Base-by-base conservation (phyloP, 2,888 invertebrate species). In the Cerceris rybyensis region DNA sequence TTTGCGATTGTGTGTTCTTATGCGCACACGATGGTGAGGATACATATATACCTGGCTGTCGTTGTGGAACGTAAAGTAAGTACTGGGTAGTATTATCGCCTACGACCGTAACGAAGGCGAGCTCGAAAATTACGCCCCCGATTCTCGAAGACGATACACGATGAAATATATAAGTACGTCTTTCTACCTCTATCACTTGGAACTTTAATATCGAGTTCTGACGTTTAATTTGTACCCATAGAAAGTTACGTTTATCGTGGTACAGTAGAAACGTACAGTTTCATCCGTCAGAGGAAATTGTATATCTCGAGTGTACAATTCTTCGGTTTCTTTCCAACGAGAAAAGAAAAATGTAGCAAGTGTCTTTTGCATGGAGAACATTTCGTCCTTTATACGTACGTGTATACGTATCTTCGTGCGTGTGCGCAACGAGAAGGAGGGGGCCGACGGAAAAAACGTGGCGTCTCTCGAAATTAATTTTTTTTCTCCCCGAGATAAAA, bases 401-500 rank as follows among this genome's bases (percentile, higher is more conserved):
- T 61, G 50, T 17, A 28, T 63, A 28, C 42, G 13, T 11, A 39
- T 6, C 41, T 8, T 8, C 11, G 59, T 50, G 52, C 75, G 69
- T 41, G 60, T 54, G 64, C 73, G 75, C 61, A 76, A 58, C 67
- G 69, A 59, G 61, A 67, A 55, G 54, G 52, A 54, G 64, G 70
- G 46, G 66, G 71, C 59, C 65, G 78, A 75, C 63, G 65, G 66
- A 74, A 82, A 83, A 82, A 78, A 76, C 76, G 78, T 73, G 82
- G 80, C 80, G 76, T 83, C 84, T 90, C 88, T 87, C 83, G 85
- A 90, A 90, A 90, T 90, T 88, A 89, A 90, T 90, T 88, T 87
- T 86, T 86, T 82, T 83, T 78, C 85, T 80, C 80, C 78, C 83
- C 76, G 86, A 88, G 88, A 88, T 88, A 88, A 89, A 90, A 90